Conservation (phyloP, 2,113 vertebrate genomes). For the Spermophilus dauricus region DNA sequence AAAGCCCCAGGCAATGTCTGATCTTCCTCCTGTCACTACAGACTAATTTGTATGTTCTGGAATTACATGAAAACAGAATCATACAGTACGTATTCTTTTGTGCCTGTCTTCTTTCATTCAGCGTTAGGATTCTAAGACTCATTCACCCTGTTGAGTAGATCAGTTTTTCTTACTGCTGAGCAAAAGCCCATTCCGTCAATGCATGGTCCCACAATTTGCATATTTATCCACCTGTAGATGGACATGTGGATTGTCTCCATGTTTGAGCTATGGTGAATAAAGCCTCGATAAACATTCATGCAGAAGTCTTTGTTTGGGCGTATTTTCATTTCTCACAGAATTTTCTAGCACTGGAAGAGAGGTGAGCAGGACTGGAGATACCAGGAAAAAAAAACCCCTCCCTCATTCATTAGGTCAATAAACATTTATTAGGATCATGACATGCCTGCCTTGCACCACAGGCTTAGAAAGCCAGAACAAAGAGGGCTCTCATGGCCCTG, state of each 20-base stretch:
- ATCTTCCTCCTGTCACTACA: no score
- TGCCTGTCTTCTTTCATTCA: neutral
- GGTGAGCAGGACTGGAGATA: neutral
- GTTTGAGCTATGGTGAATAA: neutral
- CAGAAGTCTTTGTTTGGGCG: neutral
- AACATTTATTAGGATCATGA: neutral
- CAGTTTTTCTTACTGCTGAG: neutral
- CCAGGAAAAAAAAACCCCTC: neutral
- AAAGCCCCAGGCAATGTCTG: neutral
- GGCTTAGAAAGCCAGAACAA: slow-evolving; percentile 2
- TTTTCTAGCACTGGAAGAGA: slow-evolving; percentile 5
- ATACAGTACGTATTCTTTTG: neutral
- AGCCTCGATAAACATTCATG: neutral
- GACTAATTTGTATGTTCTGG: neutral
- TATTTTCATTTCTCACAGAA: slow-evolving; percentile 45
- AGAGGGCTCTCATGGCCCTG: neutral
- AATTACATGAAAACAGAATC: neutral
- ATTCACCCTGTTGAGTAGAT: neutral
- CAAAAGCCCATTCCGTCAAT: neutral
- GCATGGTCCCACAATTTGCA: neutral
- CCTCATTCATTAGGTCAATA: neutral
- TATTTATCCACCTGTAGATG: neutral
- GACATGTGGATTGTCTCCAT: neutral
- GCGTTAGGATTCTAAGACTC: neutral
- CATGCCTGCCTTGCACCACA: neutral